Percentiles rank a stretch among this genome's conserved stretches.
phyloP scores from a whole-genome alignment of 2,797 vertebrate genomes.

The Philypnodon macrostomus region DNA sequence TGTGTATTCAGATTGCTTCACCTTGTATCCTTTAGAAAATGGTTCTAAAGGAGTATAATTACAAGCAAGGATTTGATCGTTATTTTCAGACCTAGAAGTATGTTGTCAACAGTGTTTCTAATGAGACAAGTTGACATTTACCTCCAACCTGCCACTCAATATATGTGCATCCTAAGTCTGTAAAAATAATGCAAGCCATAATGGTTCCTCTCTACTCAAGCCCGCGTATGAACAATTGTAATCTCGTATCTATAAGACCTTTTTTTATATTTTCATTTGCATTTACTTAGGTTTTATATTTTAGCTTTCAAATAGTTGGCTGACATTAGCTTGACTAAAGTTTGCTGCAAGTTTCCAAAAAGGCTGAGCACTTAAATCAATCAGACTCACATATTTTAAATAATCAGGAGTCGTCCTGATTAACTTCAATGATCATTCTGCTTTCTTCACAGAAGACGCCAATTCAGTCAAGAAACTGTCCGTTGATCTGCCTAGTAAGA shows the following conservation, averaged over 20 bases:
- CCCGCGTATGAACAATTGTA: background rate
- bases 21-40: background rate
- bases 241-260: too few species aligned
- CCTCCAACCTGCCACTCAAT: background rate
- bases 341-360: too few species aligned
- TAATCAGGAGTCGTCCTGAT: constrained; percentile 28
- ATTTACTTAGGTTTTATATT: background rate
- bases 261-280: too few species aligned
- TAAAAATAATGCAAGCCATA: background rate
- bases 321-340: background rate
- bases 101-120: too few species aligned
- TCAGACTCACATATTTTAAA: background rate
- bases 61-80: too few species aligned
- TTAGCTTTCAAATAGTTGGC: background rate
- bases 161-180: background rate
- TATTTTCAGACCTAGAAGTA: too few species aligned
- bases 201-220: background rate
- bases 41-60: background rate
- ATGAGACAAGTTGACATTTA: background rate
- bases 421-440: constrained; percentile 64
- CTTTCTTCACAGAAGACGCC: constrained; percentile 80
- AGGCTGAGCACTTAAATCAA: constrained; percentile 3
- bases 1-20: constrained; percentile 7
- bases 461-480: constrained; percentile 80
- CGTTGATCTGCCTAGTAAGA: constrained; percentile 83